These are phyloP conservation scores for Pelochelys cantorii DNA, from an alignment of 2,797 vertebrate species.

Conservation along the genomic window DNA sequence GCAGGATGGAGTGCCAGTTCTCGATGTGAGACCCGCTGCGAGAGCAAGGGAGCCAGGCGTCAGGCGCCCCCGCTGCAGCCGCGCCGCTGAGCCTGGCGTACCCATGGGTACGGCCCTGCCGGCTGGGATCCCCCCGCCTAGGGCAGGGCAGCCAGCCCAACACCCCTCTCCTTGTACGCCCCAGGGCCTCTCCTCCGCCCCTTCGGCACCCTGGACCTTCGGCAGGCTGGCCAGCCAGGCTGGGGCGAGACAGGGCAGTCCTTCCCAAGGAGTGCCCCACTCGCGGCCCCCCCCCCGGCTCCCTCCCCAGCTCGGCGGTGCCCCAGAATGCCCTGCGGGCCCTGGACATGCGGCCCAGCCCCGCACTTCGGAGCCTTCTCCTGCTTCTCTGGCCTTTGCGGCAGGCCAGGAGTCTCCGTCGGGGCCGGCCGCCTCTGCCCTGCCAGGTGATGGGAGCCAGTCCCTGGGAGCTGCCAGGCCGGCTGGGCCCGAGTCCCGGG, in stretches of 20 bases:
- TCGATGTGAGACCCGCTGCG: slow-evolving; percentile 99
- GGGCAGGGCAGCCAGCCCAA: no score
- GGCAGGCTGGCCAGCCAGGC: neutral
- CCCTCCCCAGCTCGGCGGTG: neutral
- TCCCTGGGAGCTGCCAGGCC: neutral
- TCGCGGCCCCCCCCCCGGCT: neutral
- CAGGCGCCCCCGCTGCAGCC: neutral
- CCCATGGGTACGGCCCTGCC: no score
- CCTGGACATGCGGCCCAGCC: neutral
- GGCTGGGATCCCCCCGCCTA: no score
- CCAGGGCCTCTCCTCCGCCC: neutral
- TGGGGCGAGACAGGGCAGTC: neutral
- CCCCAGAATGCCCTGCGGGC: neutral
- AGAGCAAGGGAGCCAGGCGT: neutral
- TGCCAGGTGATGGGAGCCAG: neutral
- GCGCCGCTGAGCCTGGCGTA: no score
- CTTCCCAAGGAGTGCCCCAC: neutral
- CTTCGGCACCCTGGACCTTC: neutral
- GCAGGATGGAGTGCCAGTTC: slow-evolving; percentile 99
- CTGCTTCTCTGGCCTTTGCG: neutral
- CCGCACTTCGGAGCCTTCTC: neutral
- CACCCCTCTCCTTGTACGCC: neutral
- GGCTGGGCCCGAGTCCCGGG: no score
- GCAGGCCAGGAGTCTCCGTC: neutral
- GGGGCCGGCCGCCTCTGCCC: no score